These are phyloP conservation scores for Parnassius apollo DNA, from an alignment of 2,888 invertebrate genomes.

Conservation along the genomic window DNA sequence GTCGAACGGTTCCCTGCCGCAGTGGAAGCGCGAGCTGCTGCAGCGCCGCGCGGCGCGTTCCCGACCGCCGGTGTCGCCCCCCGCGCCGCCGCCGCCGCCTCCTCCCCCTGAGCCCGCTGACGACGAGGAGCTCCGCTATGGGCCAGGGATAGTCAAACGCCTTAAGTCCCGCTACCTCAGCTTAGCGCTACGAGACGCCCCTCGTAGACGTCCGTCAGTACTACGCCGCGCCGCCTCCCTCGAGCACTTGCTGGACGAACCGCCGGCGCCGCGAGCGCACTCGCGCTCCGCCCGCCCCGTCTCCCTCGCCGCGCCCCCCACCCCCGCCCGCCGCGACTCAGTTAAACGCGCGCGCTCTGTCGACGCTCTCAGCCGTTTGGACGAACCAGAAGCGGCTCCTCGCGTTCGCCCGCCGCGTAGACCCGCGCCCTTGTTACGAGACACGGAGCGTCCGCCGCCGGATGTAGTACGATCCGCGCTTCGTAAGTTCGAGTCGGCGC, in stretches of 20 bases:
- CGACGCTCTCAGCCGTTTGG: slow-evolving; percentile 87
- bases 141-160: slow-evolving; percentile 94
- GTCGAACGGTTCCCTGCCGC: slow-evolving; percentile 82
- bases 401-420: slow-evolving; percentile 61
- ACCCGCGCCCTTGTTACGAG: slow-evolving; percentile 84
- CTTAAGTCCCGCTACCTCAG: slow-evolving; percentile 93
- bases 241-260: slow-evolving; percentile 90
- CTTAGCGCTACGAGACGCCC: slow-evolving; percentile 89
- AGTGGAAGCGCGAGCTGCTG: slow-evolving; percentile 92
- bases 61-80: slow-evolving; percentile 40
- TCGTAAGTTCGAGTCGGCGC: slow-evolving; percentile 89
- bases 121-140: slow-evolving; percentile 91
- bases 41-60: slow-evolving; percentile 83
- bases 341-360: slow-evolving; percentile 93
- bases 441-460: slow-evolving; percentile 91
- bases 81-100: slow-evolving; percentile 50
- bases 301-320: slow-evolving; percentile 49
- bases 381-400: slow-evolving; percentile 59
- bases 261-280: slow-evolving; percentile 57
- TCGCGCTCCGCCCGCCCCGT: slow-evolving; percentile 57
- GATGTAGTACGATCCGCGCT: slow-evolving; percentile 94
- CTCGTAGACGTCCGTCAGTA: slow-evolving; percentile 84
- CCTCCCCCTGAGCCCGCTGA: slow-evolving; percentile 49
- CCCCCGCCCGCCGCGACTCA: slow-evolving; percentile 76
- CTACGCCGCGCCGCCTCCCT: slow-evolving; percentile 91